These are phyloP conservation scores for Dendronephthya gigantea DNA, from an alignment of 64 coral and sea anemone genomes.

Conservation along the genomic window DNA sequence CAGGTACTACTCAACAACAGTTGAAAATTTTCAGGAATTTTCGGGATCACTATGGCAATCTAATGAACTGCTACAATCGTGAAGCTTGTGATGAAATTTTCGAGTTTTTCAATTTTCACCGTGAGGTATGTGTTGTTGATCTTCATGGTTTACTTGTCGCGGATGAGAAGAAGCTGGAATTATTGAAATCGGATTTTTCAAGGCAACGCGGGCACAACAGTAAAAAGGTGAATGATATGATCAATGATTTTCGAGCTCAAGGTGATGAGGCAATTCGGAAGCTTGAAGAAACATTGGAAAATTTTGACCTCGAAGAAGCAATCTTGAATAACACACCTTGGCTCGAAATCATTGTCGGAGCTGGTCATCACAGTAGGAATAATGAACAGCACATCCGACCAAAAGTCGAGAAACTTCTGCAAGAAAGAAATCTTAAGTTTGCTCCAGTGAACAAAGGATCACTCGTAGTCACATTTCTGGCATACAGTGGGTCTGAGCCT, in stretches of 20 bases:
- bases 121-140: conserved; percentile 43
- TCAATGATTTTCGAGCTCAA: background rate
- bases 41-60: conserved; percentile 16
- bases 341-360: conserved; percentile 61
- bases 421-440: background rate
- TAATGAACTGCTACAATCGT: conserved; percentile 18
- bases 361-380: conserved; percentile 44
- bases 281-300: conserved; percentile 11
- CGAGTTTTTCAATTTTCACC: conserved; percentile 37
- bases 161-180: background rate
- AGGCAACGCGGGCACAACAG: no score
- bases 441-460: conserved; percentile 31
- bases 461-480: conserved; percentile 34
- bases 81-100: conserved; percentile 31
- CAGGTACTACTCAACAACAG: background rate
- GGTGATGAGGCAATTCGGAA: conserved; percentile 47
- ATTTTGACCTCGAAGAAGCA: conserved; percentile 17
- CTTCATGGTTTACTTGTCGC: conserved; percentile 45
- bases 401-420: conserved; percentile 30
- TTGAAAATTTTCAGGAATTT: background rate
- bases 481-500: conserved; percentile 33
- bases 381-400: conserved; percentile 49
- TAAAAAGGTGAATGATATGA: background rate
- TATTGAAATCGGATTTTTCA: no score
- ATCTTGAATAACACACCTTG: background rate